These are phyloP conservation scores for Seriola aureovittata DNA, from an alignment of 2,113 vertebrate species.

Conservation along the genomic window DNA sequence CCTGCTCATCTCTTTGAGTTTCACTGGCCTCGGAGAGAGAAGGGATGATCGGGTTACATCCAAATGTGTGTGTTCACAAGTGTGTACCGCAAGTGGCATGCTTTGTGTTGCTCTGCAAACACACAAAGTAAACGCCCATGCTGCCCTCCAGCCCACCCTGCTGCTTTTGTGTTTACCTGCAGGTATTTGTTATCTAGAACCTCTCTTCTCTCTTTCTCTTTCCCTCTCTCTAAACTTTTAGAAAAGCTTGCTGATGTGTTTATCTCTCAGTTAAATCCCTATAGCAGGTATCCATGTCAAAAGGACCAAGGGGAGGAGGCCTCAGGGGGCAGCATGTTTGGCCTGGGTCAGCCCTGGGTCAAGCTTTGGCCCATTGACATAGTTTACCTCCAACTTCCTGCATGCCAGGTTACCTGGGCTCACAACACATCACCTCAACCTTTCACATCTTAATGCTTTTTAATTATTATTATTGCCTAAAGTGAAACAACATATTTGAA, in stretches of 20 bases:
- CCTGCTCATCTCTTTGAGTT: constrained; percentile 85
- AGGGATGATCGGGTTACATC: constrained; percentile 84
- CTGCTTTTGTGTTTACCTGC: constrained; percentile 73
- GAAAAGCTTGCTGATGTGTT: constrained; percentile 72
- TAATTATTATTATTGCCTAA: neutral
- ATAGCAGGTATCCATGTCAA: constrained; percentile 94
- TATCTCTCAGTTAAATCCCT: constrained; percentile 83
- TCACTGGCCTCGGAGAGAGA: constrained; percentile 70
- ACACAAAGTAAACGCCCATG: constrained; percentile 69
- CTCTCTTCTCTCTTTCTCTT: constrained; percentile 36
- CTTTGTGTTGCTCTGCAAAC: constrained; percentile 73
- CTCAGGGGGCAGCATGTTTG: constrained; percentile 87
- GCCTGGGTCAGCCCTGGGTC: constrained; percentile 91
- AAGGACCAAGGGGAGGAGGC: constrained; percentile 78
- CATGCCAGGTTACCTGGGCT: constrained; percentile 17
- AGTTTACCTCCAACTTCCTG: constrained; percentile 28
- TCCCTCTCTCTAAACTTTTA: constrained; percentile 63
- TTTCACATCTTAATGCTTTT: constrained; percentile 16
- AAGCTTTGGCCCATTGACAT: constrained; percentile 79
- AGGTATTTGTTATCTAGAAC: constrained; percentile 76
- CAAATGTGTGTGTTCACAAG: constrained; percentile 72
- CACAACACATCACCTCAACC: neutral
- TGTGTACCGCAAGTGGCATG: constrained; percentile 62
- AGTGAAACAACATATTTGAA: neutral
- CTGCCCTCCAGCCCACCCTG: constrained; percentile 55